phyloP scores from a whole-genome alignment of 2,113 vertebrate genomes.

The Panthera uncia region DNA sequence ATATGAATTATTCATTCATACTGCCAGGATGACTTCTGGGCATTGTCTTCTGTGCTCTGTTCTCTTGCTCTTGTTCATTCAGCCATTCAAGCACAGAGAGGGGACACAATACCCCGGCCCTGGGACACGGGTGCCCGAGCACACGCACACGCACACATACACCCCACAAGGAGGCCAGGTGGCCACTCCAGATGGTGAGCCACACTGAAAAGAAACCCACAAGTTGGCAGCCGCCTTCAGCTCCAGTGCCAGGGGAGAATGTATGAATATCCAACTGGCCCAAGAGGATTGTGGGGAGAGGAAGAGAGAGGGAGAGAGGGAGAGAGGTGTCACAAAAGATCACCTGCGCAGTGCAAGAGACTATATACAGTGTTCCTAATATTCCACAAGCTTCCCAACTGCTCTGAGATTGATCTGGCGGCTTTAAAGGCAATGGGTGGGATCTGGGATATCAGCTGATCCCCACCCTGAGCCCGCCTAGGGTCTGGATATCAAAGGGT shows the following conservation, averaged over 20 bases:
- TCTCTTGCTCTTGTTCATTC: slow-evolving; percentile 62
- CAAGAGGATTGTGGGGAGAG: neutral
- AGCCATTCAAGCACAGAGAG: slow-evolving; percentile 43
- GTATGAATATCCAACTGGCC: slow-evolving; percentile 52
- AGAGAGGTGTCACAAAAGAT: neutral
- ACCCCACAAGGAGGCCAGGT: slow-evolving; percentile 52
- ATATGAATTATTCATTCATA: slow-evolving; percentile 78
- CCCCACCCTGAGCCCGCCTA: neutral
- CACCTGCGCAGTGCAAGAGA: neutral
- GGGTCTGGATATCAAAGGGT: neutral
- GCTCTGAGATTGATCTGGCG: neutral
- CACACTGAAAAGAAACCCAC: slow-evolving; percentile 55
- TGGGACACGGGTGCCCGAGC: neutral
- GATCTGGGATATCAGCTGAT: neutral
- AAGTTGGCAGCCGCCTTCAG: slow-evolving; percentile 51
- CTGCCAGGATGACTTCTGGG: slow-evolving; percentile 61
- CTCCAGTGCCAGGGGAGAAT: slow-evolving; percentile 42
- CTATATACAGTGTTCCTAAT: neutral
- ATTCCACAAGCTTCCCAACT: neutral
- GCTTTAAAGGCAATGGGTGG: neutral
- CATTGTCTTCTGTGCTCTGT: slow-evolving; percentile 42
- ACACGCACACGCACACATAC: fast-evolving
- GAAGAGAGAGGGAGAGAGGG: too few species aligned
- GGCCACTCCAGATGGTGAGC: slow-evolving; percentile 75
- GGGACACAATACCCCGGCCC: slow-evolving; percentile 54